A percentile compares a stretch with the other conserved stretches of the same genome.
phyloP scores from a whole-genome alignment of 2,888 invertebrate genomes.

The Caenorhabditis angaria region DNA sequence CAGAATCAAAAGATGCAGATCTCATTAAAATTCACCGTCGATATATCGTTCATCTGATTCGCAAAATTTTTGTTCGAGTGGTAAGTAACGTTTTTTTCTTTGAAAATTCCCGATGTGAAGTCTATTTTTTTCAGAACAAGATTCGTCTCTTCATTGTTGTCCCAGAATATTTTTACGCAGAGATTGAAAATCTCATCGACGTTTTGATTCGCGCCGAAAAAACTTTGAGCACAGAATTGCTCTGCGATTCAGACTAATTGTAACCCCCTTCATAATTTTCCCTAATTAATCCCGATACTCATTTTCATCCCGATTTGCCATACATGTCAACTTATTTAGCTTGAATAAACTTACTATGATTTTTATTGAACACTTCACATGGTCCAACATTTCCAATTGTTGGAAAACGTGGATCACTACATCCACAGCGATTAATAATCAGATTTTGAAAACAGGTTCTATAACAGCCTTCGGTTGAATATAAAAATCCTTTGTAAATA shows the following conservation, averaged over 20 bases:
- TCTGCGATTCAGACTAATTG: too few relatives aligned
- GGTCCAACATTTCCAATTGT: slow-evolving; percentile 54
- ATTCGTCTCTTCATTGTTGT: not conserved
- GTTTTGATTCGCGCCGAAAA: not conserved
- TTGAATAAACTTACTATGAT: slow-evolving; percentile 38
- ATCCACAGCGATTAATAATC: slow-evolving; percentile 65
- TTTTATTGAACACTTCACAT: slow-evolving; percentile 66
- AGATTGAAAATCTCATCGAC: not conserved
- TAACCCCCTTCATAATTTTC: too few relatives aligned
- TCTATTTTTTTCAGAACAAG: not conserved
- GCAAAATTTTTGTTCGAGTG: not conserved
- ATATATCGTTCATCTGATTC: not conserved
- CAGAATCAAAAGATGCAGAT: not conserved
- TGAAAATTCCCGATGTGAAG: not conserved
- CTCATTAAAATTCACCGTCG: not conserved
- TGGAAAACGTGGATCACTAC: slow-evolving; percentile 70
- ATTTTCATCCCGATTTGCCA: too few relatives aligned
- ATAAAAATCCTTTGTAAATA: slow-evolving; percentile 64
- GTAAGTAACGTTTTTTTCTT: not conserved
- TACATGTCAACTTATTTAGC: too few relatives aligned
- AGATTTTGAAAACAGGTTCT: slow-evolving; percentile 69
- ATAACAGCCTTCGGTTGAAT: slow-evolving; percentile 70
- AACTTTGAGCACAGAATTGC: not conserved
- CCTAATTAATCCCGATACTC: not conserved
- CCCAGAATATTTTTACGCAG: not conserved